Evolutionary conservation across 2,888 invertebrate species (phyloP).

Genomic region (Exocentrus adspersus): DNA sequence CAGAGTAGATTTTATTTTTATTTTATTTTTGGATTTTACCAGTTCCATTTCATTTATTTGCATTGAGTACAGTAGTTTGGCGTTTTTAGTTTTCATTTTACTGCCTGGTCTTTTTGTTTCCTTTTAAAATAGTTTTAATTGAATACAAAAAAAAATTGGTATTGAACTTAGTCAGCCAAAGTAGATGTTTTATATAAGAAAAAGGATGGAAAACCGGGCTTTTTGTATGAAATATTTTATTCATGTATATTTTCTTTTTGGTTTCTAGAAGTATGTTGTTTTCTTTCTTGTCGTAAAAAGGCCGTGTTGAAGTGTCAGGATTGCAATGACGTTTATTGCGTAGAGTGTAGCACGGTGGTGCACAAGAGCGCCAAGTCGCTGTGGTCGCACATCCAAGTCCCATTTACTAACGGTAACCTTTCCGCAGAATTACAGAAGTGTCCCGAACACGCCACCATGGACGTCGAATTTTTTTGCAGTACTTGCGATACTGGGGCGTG

Average conservation of each 20-base stretch:
- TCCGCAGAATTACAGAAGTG: conserved; percentile 45
- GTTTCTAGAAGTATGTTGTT: conserved; percentile 47
- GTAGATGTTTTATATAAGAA: too few relatives aligned
- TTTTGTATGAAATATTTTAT: too few relatives aligned
- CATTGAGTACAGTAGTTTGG: too few relatives aligned
- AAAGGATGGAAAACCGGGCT: too few relatives aligned
- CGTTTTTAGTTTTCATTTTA: too few relatives aligned
- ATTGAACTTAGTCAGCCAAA: too few relatives aligned
- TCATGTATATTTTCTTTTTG: background rate
- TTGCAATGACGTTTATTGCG: conserved; percentile 56
- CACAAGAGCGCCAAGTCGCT: conserved; percentile 60
- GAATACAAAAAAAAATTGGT: too few relatives aligned
- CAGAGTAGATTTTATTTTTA: too few relatives aligned
- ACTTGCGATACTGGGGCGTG: conserved; percentile 61
- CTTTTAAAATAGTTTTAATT: too few relatives aligned
- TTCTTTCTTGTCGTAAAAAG: conserved; percentile 46
- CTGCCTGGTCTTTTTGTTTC: too few relatives aligned
- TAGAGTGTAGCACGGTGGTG: conserved; percentile 49
- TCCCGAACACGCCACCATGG: conserved; percentile 50
- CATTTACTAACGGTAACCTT: conserved; percentile 28
- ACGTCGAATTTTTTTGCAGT: conserved; percentile 61
- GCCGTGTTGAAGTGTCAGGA: conserved; percentile 54
- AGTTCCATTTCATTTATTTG: too few relatives aligned
- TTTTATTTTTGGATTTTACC: too few relatives aligned
- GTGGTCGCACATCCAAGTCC: conserved; percentile 52